These are phyloP conservation scores for Drosophila funebris DNA, from an alignment of 1,140 invertebrate genomes.

Conservation along the genomic window DNA sequence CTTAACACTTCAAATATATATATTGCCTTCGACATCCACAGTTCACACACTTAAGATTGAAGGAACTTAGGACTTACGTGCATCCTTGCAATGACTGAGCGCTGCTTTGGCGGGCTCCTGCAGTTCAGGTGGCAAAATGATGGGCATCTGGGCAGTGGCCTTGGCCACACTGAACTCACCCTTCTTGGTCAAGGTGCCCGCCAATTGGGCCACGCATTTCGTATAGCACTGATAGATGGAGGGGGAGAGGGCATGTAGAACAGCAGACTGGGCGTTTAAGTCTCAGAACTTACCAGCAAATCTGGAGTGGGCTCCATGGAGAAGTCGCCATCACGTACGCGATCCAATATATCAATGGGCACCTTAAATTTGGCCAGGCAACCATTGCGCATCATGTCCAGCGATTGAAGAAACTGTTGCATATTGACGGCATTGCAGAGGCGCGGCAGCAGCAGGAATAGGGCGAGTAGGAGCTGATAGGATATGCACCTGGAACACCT, in stretches of 20 bases:
- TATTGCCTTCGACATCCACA: not conserved
- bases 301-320: constrained; percentile 48
- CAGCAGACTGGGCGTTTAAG: too few relatives aligned
- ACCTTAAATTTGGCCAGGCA: constrained; percentile 72
- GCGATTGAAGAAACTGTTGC: constrained; percentile 72
- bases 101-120: constrained; percentile 53
- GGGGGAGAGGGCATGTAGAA: not conserved
- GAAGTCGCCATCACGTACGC: constrained; percentile 65
- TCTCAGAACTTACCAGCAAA: constrained; percentile 47
- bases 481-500: not conserved
- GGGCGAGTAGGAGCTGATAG: constrained; percentile 16
- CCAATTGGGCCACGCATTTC: constrained; percentile 75
- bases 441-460: constrained; percentile 33
- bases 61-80: constrained; percentile 60
- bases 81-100: constrained; percentile 63
- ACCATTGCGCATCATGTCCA: constrained; percentile 78
- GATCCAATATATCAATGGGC: constrained; percentile 50
- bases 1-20: too few relatives aligned
- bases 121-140: constrained; percentile 68
- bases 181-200: constrained; percentile 75
- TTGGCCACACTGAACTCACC: constrained; percentile 73
- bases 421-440: constrained; percentile 55
- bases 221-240: constrained; percentile 63
- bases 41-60: too few relatives aligned
- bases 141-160: constrained; percentile 70